Conservation (phyloP, 2,797 vertebrate species). For the Pachyuromys duprasi region DNA sequence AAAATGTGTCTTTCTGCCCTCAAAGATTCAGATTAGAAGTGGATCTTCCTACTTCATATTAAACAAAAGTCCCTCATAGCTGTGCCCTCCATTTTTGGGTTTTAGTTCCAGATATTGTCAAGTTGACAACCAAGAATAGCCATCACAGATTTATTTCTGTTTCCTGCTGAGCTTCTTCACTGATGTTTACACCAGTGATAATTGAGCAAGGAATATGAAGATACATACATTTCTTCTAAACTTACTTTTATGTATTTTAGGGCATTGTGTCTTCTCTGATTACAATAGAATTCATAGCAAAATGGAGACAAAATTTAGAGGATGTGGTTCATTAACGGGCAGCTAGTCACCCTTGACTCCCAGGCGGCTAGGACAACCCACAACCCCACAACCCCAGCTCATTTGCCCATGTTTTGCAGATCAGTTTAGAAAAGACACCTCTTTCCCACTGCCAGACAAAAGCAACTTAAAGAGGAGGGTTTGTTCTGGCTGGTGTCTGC, state of each 20-base stretch:
- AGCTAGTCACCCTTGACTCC: background rate
- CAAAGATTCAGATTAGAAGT: too few species aligned
- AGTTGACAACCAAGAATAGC: background rate
- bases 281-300: background rate
- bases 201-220: background rate
- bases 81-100: background rate
- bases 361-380: background rate
- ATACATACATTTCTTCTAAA: background rate
- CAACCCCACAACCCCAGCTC: too few species aligned
- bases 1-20: background rate
- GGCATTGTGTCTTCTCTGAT: background rate
- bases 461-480: background rate
- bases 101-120: background rate
- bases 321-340: too few species aligned
- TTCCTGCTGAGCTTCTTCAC: background rate
- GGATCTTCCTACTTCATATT: background rate
- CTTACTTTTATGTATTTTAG: background rate
- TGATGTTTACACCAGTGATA: background rate
- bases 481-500: background rate
- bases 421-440: background rate
- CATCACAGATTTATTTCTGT: background rate
- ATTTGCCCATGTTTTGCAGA: background rate
- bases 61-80: background rate
- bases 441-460: background rate
- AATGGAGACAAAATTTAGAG: background rate